Evolutionary conservation across 2,113 vertebrate genomes (phyloP).

Genomic region (Eudorcas thomsonii): DNA sequence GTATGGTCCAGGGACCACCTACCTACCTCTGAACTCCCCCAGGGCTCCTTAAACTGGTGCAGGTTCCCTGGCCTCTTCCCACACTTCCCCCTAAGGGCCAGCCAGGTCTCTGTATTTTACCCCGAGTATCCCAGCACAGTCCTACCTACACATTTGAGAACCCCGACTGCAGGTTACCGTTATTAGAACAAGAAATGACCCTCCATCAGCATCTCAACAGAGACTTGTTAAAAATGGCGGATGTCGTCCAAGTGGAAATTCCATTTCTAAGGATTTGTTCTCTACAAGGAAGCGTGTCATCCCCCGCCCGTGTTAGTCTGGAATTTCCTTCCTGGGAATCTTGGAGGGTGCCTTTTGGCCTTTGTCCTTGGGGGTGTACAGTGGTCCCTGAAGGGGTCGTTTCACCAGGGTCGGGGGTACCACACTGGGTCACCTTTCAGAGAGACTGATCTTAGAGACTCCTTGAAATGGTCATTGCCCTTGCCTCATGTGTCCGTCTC

Average conservation of each 20-base stretch:
- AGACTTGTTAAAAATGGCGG: background rate
- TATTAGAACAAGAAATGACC: background rate
- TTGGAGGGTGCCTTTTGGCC: background rate
- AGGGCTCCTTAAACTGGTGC: background rate
- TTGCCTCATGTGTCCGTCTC: conserved; percentile 54
- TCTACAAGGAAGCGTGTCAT: background rate
- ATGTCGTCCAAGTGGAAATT: background rate
- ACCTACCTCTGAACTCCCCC: background rate
- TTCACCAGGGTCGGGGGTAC: background rate
- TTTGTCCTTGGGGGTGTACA: background rate
- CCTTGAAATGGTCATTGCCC: background rate
- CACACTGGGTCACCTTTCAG: background rate
- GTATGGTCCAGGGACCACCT: background rate
- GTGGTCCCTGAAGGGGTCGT: background rate
- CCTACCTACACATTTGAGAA: background rate
- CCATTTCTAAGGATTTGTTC: background rate
- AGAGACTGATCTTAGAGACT: background rate
- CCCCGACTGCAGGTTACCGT: background rate
- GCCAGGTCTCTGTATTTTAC: background rate
- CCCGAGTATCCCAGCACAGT: background rate
- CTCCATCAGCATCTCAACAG: background rate
- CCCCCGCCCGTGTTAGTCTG: background rate
- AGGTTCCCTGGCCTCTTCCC: background rate
- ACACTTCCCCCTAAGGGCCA: rapidly evolving
- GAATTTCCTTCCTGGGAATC: background rate